phyloP scores from a whole-genome alignment of 1,140 invertebrate genomes.

The Harpegnathos saltator region DNA sequence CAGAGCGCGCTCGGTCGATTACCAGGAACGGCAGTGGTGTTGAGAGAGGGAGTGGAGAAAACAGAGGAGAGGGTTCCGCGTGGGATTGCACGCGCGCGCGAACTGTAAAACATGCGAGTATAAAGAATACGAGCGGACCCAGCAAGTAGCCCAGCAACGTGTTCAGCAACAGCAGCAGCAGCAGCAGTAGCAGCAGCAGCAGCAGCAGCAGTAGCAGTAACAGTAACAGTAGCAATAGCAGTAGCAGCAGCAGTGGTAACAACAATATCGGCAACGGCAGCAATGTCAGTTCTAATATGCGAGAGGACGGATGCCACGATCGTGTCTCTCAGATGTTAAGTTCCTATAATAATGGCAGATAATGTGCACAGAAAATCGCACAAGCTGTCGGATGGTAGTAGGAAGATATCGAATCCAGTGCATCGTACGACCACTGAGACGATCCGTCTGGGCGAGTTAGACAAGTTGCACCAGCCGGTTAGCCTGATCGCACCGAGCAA shows the following conservation, averaged over 20 bases:
- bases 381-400: slow-evolving; percentile 78
- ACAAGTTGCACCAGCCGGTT: slow-evolving; percentile 83
- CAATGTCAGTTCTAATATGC: slow-evolving; percentile 76
- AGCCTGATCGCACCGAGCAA: slow-evolving; percentile 72
- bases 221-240: no score
- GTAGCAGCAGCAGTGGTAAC: no score
- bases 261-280: not conserved
- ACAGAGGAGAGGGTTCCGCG: no score
- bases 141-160: no score
- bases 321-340: slow-evolving; percentile 71
- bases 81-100: not conserved
- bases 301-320: slow-evolving; percentile 67
- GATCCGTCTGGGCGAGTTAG: slow-evolving; percentile 89
- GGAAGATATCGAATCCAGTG: slow-evolving; percentile 87
- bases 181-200: not conserved
- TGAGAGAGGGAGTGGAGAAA: not conserved
- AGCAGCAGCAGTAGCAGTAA: slow-evolving; percentile 18
- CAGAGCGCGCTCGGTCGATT: not conserved
- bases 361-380: slow-evolving; percentile 83
- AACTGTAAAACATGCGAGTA: no score
- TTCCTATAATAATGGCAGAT: slow-evolving; percentile 81
- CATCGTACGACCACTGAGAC: slow-evolving; percentile 92
- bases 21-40: slow-evolving; percentile 2
- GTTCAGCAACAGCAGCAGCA: no score
- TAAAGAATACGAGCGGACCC: no score